A percentile compares a stretch with the other conserved stretches of the same genome.
Conservation (phyloP, 2,797 vertebrate species). For the Peromyscus attwateri region DNA sequence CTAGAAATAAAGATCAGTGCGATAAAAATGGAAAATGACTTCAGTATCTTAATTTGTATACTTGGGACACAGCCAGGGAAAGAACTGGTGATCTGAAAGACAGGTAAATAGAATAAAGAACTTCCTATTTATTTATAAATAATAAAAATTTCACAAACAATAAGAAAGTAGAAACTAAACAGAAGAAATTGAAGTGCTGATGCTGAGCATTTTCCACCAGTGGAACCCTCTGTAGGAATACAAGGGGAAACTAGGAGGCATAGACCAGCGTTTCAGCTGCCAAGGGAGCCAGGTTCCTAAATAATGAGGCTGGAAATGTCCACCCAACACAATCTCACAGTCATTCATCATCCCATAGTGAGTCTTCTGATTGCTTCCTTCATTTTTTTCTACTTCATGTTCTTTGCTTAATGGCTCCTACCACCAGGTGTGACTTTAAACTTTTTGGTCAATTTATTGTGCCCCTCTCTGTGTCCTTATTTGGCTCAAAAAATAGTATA, state of each 20-base stretch:
- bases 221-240: not conserved
- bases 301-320: not conserved
- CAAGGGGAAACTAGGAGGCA: not conserved
- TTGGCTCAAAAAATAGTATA: not conserved
- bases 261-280: not conserved
- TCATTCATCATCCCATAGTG: not conserved
- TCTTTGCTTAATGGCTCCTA: not conserved
- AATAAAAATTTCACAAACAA: not conserved
- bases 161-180: not conserved
- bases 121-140: not conserved
- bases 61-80: not conserved
- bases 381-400: not conserved
- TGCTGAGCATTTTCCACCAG: not conserved
- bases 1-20: not conserved
- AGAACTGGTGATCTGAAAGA: conserved; percentile 2
- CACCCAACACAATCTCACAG: not conserved
- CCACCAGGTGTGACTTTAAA: not conserved
- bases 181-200: not conserved
- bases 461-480: not conserved
- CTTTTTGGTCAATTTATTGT: not conserved
- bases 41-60: not conserved
- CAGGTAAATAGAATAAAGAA: not conserved
- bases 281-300: not conserved
- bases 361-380: conserved; percentile 4
- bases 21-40: conserved; percentile 14